These are phyloP conservation scores for Chloromyia formosa DNA, from an alignment of 2,888 invertebrate species.

Conservation along the genomic window DNA sequence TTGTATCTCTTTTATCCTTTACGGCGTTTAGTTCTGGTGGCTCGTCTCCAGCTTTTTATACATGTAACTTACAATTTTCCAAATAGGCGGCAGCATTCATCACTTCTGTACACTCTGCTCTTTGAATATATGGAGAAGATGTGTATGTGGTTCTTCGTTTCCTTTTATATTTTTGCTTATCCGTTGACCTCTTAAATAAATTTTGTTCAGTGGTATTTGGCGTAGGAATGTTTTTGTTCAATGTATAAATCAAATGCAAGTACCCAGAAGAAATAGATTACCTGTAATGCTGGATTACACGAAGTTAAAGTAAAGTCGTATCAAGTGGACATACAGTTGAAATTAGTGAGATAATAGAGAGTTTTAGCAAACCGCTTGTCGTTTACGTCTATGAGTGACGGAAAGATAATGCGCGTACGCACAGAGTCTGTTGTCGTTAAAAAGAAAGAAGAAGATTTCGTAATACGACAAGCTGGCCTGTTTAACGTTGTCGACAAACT, in stretches of 20 bases:
- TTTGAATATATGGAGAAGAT: too few species aligned
- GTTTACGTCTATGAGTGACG: too few species aligned
- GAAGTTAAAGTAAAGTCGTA: neutral
- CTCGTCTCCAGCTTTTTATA: neutral
- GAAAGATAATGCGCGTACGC: too few species aligned
- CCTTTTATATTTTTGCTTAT: constrained; percentile 30
- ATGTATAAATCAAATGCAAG: constrained; percentile 26
- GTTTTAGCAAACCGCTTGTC: too few species aligned
- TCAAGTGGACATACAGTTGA: too few species aligned
- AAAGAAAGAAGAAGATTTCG: too few species aligned
- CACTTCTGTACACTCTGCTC: neutral
- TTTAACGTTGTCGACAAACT: too few species aligned
- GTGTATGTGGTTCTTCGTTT: too few species aligned
- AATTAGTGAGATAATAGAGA: too few species aligned
- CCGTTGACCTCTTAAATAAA: constrained; percentile 21
- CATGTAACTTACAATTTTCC: neutral
- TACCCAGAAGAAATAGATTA: constrained; percentile 6
- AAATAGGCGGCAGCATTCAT: constrained; percentile 23
- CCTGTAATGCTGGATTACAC: too few species aligned
- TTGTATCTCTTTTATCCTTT: constrained; percentile 25
- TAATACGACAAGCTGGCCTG: too few species aligned
- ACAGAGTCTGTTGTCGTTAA: too few species aligned
- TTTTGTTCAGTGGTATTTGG: constrained; percentile 21
- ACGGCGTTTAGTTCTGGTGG: constrained; percentile 9
- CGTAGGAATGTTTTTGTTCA: neutral